phyloP scores from a whole-genome alignment of 1,140 invertebrate species.

The Pogonomyrmex barbatus region DNA sequence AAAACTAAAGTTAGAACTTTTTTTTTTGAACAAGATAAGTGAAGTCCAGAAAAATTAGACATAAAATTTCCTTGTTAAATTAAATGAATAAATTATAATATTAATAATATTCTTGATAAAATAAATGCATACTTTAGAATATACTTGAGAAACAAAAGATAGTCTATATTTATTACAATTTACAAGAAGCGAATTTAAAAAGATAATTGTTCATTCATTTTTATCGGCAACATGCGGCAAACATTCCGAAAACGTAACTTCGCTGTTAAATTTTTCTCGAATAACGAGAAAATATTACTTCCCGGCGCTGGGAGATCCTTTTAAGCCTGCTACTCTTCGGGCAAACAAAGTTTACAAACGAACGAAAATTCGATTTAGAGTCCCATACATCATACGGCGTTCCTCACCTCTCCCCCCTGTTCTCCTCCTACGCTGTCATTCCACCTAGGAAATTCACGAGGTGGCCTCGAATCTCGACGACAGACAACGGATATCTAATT shows the following conservation, averaged over 20 bases:
- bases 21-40: background rate
- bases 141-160: background rate
- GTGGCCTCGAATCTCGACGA: slow-evolving; percentile 46
- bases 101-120: background rate
- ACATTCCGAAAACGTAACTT: slow-evolving; percentile 22
- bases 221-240: slow-evolving; percentile 12
- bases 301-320: slow-evolving; percentile 70
- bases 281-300: slow-evolving; percentile 75
- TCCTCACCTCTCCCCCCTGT: slow-evolving; percentile 53
- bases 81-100: too few species aligned
- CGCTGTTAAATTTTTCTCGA: slow-evolving; percentile 70
- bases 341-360: slow-evolving; percentile 83
- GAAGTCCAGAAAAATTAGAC: background rate
- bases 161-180: background rate
- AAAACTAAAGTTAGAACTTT: background rate
- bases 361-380: slow-evolving; percentile 84
- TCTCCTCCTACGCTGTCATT: slow-evolving; percentile 33
- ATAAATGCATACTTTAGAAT: background rate
- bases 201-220: slow-evolving; percentile 28
- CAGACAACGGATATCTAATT: slow-evolving; percentile 81
- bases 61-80: background rate
- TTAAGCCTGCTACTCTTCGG: slow-evolving; percentile 71
- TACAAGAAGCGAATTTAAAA: slow-evolving; percentile 9
- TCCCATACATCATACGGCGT: slow-evolving; percentile 82
- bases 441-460: slow-evolving; percentile 66